phyloP scores from a whole-genome alignment of 30 jellyfish, hydroid and myxozoan genomes.

The Turritopsis dohrnii region DNA sequence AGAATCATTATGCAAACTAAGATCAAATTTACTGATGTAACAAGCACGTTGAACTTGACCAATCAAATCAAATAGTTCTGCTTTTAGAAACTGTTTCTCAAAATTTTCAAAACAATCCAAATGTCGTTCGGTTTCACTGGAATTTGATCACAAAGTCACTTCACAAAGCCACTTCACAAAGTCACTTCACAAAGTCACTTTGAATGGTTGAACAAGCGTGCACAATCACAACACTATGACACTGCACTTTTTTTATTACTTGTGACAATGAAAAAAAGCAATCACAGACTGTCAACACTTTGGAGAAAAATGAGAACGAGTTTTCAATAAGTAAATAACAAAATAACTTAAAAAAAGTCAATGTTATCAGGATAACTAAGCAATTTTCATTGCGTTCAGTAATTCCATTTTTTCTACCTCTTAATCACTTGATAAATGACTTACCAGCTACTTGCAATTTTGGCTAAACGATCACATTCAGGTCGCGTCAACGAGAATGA shows the following conservation, averaged over 20 bases:
- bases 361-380: not conserved
- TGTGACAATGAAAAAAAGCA: not conserved
- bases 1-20: too few relatives aligned
- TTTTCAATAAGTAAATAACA: too few relatives aligned
- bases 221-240: not conserved
- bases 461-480: constrained; percentile 82
- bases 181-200: too few relatives aligned
- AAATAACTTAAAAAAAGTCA: not conserved
- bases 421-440: not conserved
- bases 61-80: too few relatives aligned
- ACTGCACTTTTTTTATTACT: not conserved
- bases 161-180: too few relatives aligned
- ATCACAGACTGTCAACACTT: not conserved
- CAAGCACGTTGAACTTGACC: too few relatives aligned
- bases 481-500: constrained; percentile 63
- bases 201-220: not conserved
- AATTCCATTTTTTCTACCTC: not conserved
- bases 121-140: too few relatives aligned
- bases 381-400: not conserved
- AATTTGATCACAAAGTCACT: too few relatives aligned
- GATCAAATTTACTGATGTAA: too few relatives aligned
- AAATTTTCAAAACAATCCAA: too few relatives aligned
- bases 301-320: too few relatives aligned
- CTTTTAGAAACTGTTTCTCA: too few relatives aligned
- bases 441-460: constrained; percentile 67